These are phyloP conservation scores for Bungarus multicinctus DNA, from an alignment of 2,113 vertebrate genomes.

Conservation along the genomic window DNA sequence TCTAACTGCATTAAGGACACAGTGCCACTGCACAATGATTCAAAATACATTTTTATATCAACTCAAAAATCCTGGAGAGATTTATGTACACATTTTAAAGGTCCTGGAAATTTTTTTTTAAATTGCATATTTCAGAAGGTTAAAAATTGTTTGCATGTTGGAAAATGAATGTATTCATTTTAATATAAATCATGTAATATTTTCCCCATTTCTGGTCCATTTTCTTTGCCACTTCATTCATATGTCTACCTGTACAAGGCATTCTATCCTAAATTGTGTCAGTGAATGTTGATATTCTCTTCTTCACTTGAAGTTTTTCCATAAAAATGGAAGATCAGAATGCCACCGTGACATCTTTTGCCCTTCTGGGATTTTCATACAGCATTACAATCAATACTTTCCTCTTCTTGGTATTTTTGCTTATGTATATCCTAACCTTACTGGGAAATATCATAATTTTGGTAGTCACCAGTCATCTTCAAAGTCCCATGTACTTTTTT, in stretches of 20 bases:
- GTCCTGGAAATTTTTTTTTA: not conserved
- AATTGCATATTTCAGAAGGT: not conserved
- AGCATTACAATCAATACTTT: not conserved
- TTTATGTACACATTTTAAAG: not conserved
- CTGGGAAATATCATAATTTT: constrained; percentile 27
- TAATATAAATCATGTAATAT: not conserved
- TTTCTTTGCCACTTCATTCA: not conserved
- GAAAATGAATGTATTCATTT: not conserved
- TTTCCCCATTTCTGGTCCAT: not conserved
- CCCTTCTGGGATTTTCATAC: not conserved
- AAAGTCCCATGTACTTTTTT: constrained; percentile 34
- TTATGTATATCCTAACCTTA: constrained; percentile 18
- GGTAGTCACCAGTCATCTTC: constrained; percentile 4
- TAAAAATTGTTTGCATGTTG: not conserved
- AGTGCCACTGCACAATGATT: not conserved
- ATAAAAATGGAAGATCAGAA: not conserved
- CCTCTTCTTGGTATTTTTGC: not conserved
- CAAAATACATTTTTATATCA: not conserved
- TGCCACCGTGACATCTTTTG: not conserved
- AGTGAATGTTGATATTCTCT: not conserved
- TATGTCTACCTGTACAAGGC: not conserved
- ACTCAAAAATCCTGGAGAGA: not conserved
- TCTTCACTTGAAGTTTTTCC: not conserved
- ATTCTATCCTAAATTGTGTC: not conserved
- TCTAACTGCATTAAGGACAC: not conserved